These are phyloP conservation scores for Elephantulus edwardii DNA, from an alignment of 2,113 vertebrate genomes.

Conservation along the genomic window DNA sequence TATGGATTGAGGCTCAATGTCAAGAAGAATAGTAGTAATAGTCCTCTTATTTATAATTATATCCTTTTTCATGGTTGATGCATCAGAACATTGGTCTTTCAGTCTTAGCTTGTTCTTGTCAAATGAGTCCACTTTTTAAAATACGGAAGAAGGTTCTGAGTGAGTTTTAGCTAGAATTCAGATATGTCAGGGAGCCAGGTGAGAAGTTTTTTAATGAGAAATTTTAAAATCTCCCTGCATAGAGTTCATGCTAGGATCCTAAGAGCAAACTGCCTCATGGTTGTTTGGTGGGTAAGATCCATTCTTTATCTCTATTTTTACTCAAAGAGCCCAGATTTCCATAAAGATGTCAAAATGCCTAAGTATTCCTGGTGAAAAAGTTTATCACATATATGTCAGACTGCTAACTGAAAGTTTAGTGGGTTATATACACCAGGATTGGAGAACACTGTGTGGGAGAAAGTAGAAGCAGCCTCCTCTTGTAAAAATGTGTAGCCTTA, in stretches of 20 bases:
- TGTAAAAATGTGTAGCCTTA: no score
- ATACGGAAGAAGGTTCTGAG: background rate
- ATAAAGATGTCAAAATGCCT: background rate
- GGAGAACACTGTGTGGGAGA: no score
- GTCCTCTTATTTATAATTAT: conserved; percentile 1
- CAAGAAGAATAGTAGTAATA: no score
- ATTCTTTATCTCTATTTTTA: background rate
- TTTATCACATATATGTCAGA: no score
- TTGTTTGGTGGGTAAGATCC: background rate
- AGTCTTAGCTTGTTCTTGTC: background rate
- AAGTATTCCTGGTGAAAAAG: no score
- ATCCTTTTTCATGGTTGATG: background rate
- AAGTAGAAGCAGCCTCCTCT: no score
- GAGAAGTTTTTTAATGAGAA: background rate
- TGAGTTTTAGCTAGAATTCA: background rate
- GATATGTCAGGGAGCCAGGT: background rate
- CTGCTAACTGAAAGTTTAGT: no score
- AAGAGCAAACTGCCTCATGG: background rate
- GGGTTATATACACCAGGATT: no score
- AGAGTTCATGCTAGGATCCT: background rate
- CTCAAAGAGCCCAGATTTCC: background rate
- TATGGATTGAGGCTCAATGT: no score
- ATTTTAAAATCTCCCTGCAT: background rate
- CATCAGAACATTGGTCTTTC: background rate
- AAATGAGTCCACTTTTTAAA: conserved; percentile 20